These are phyloP conservation scores for Drosophila nigritarsus DNA, from an alignment of 2,888 invertebrate genomes.

Conservation along the genomic window DNA sequence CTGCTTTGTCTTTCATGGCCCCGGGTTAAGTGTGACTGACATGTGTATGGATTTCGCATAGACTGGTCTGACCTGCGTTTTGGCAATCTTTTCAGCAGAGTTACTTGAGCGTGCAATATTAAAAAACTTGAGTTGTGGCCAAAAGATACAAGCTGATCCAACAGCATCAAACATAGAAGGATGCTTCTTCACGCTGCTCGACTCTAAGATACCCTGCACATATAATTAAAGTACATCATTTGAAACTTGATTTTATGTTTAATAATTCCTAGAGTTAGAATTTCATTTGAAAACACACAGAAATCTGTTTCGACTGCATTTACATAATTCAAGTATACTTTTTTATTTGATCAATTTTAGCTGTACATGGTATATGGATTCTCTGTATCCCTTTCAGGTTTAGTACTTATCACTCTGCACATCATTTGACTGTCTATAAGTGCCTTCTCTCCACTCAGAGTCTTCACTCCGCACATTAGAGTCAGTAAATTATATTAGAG, in stretches of 20 bases:
- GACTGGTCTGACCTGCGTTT: constrained; percentile 49
- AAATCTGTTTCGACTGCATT: neutral
- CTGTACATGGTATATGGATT: neutral
- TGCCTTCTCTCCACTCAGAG: constrained; percentile 31
- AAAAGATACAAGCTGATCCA: constrained; percentile 27
- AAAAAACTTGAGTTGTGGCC: constrained; percentile 23
- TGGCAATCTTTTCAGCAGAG: constrained; percentile 52
- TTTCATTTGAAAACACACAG: neutral
- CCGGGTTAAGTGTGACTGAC: constrained; percentile 78
- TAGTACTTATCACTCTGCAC: constrained; percentile 5
- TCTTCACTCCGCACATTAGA: constrained; percentile 46
- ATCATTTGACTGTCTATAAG: constrained; percentile 31
- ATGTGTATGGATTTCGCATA: constrained; percentile 71
- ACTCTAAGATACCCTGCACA: neutral
- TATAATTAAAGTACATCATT: fast-evolving
- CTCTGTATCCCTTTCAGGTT: neutral
- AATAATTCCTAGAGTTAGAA: fast-evolving
- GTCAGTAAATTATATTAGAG: constrained; percentile 80
- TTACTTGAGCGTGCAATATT: constrained; percentile 74
- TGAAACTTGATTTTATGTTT: neutral
- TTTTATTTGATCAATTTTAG: neutral
- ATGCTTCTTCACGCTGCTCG: neutral
- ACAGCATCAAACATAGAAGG: neutral
- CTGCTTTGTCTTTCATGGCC: constrained; percentile 38
- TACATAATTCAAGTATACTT: neutral